Base-by-base conservation (phyloP, 1,140 invertebrate genomes). In the Potamilus streckersoni region DNA sequence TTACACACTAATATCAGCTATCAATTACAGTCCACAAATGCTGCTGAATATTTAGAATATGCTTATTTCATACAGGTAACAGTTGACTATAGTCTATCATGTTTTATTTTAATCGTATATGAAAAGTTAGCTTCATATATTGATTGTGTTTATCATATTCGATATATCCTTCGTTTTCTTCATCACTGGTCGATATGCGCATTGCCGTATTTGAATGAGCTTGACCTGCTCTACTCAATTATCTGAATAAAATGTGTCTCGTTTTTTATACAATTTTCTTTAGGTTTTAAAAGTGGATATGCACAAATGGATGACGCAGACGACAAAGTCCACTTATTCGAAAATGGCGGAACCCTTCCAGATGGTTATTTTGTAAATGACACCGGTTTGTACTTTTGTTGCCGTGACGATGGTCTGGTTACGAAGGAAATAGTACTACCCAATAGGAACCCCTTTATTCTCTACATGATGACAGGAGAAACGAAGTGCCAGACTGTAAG, bases 371-470 rank as follows among this genome's bases (percentile, higher is more conserved):
- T 19, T 56, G 57, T 19, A n/a, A 11, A 56, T 12, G 61, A 71
- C 19, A 80, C 79, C 6, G 63, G 67, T 2, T n/a, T 80, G 49
- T 57, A 71, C 17, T 80, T 80, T 58, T 80, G 79, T 61, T 80
- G 79, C 55, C 62, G 79, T 27, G 56, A 71, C 17, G 75, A 80
- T 68, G 79, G 75, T 6, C 61, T 49, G 12, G 61, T 74, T 8
- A 16, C 55, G 4, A 58, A 55, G 0, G 60, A 56, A 13, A 70
- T 80, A 8, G 56, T 74, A 14, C 61, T 80, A 20, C 79, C 79
- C n/a, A 68, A 69, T 38, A 59, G 71, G 20, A 59, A 62, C 19
- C 58, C 49, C 5, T 80, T 80, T 63, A 69, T 77, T 17, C 59
- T 80, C 11, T 80, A 77, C 23, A 73, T 72, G 71, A 27, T 71